These are phyloP conservation scores for Hydrophis major DNA, from an alignment of 2,797 vertebrate species.

Conservation along the genomic window DNA sequence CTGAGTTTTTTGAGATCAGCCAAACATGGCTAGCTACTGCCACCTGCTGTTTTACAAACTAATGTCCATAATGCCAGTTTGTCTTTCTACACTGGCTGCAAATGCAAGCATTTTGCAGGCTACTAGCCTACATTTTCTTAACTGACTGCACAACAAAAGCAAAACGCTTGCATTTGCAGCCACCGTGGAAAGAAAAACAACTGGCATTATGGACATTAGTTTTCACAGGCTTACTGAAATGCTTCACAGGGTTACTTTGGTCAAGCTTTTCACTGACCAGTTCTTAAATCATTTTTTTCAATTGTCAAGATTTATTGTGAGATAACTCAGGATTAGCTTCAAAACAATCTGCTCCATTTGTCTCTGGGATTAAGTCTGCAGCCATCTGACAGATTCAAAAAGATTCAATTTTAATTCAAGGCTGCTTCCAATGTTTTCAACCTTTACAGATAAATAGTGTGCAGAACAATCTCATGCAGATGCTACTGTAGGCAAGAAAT, in stretches of 20 bases:
- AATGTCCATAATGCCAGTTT: background rate
- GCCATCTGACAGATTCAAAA: slow-evolving; percentile 52
- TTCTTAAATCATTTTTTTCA: background rate
- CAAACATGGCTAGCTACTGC: background rate
- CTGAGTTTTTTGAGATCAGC: background rate
- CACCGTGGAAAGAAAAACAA: background rate
- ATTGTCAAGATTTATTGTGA: slow-evolving; percentile 8
- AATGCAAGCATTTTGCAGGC: background rate
- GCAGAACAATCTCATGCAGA: background rate
- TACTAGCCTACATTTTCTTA: no score
- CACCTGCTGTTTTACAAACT: background rate
- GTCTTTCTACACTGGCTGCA: background rate
- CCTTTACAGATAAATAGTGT: slow-evolving; percentile 18
- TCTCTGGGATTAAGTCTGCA: slow-evolving; percentile 8
- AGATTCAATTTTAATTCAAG: background rate
- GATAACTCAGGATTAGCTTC: slow-evolving; percentile 34
- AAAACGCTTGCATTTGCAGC: background rate
- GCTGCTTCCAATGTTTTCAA: background rate
- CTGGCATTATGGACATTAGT: background rate
- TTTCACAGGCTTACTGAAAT: background rate
- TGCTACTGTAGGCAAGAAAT: background rate
- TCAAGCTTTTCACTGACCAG: background rate
- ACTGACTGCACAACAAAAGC: background rate
- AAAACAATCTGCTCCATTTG: slow-evolving; percentile 42
- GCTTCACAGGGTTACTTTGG: background rate